phyloP scores from a whole-genome alignment of 1,140 invertebrate species.

The Drosophila repleta region DNA sequence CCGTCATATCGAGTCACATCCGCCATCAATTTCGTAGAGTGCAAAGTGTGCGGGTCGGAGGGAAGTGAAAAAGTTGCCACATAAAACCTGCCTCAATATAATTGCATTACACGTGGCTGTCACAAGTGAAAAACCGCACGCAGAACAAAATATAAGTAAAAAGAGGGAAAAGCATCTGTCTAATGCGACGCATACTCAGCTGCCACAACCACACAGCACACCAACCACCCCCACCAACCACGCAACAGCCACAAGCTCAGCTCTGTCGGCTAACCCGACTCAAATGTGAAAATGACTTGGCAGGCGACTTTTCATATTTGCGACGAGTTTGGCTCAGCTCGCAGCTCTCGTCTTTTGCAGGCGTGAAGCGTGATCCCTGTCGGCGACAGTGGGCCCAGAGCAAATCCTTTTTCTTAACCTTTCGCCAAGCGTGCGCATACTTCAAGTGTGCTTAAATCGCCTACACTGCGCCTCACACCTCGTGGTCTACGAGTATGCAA shows the following conservation, averaged over 20 bases:
- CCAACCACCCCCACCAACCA: slow-evolving; percentile 42
- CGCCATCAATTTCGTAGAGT: slow-evolving; percentile 48
- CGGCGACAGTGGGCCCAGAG: slow-evolving; percentile 18
- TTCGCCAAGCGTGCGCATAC: slow-evolving; percentile 63
- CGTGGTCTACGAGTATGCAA: slow-evolving; percentile 57
- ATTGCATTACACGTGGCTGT: slow-evolving; percentile 75
- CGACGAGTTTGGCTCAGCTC: slow-evolving; percentile 8
- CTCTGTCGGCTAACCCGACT: slow-evolving; percentile 43
- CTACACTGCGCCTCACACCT: slow-evolving; percentile 16
- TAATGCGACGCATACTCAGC: slow-evolving; percentile 6
- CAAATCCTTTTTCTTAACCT: slow-evolving; percentile 75
- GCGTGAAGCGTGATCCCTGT: slow-evolving; percentile 37
- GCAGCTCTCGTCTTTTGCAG: slow-evolving; percentile 30
- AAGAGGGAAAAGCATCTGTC: slow-evolving; percentile 30
- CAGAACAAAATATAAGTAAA: slow-evolving; percentile 12
- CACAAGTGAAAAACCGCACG: slow-evolving; percentile 49
- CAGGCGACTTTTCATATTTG: slow-evolving; percentile 77
- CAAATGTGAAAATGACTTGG: slow-evolving; percentile 46
- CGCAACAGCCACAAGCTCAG: slow-evolving; percentile 43
- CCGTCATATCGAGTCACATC: slow-evolving; percentile 11
- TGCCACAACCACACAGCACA: background rate
- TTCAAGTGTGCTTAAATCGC: slow-evolving; percentile 71
- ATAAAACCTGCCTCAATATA: slow-evolving; percentile 71
- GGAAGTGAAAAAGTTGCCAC: slow-evolving; percentile 67
- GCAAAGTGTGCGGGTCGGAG: slow-evolving; percentile 19